Base-by-base conservation (phyloP, 2,888 invertebrate species). In the Eristalis tenax region DNA sequence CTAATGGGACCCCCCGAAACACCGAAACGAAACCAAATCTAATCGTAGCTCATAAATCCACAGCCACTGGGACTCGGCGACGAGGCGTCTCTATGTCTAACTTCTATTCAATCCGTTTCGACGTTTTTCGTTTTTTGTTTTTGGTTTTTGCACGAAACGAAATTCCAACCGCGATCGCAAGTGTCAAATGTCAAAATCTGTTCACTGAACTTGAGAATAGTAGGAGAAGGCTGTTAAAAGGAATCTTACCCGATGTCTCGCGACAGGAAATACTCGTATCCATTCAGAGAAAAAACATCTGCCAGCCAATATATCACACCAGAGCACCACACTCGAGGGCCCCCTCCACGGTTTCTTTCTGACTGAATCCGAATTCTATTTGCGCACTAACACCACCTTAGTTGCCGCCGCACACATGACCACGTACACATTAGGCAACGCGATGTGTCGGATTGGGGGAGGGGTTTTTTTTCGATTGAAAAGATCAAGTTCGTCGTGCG, bases 171-270 rank as follows among this genome's bases (percentile, higher is more conserved):
- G 50, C n/a, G n/a, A 50, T 50, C 50, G 8, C 43, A 73, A 43
- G 69, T 81, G 81, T 66, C 82, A 76, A 71, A 26, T 26, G 26
- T 26, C 26, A 26, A 79, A 65, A n/a, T 38, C n/a, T 73, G 71
- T 73, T 77, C 83, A 77, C 61, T 77, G 71, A 82, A 82, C 71
- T 77, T 76, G 26, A 2, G 26, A 22, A 43, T 61, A 63, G 38
- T 69, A 61, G 0, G 23, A 28, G 38, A 22, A n/a, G 15, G 69
- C 4, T 63, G 66, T 69, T 43, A 63, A 50, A 32, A 50, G 50
- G 43, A 83, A 76, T 65, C 87, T 87, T 87, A 87, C 87, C 83
- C 79, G 80, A 80, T 87, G 83, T 79, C 64, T 65, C 50, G 50
- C 50, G 50, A 32, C 59, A 26, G 59, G 13, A 64, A 70, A 78